These are phyloP conservation scores for Malurus elegans DNA, from an alignment of 2,113 vertebrate species.

Conservation along the genomic window DNA sequence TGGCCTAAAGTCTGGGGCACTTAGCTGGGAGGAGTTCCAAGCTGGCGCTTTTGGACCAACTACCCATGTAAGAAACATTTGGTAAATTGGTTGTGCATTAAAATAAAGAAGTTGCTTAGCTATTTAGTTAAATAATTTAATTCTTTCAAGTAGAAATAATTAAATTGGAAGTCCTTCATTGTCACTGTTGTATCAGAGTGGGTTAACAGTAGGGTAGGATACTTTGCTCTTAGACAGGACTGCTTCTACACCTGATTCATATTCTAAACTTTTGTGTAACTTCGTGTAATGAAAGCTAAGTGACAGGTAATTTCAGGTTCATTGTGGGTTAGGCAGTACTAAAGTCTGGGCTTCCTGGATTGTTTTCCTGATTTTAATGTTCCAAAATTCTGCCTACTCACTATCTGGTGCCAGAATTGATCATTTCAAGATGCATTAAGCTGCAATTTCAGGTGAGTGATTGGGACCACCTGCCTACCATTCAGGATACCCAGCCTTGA, in stretches of 20 bases:
- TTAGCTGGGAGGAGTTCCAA: background rate
- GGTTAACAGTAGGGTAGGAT: background rate
- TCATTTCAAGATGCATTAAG: background rate
- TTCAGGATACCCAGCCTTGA: background rate
- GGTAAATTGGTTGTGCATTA: background rate
- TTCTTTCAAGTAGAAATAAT: background rate
- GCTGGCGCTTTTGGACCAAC: background rate
- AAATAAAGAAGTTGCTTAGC: background rate
- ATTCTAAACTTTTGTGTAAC: background rate
- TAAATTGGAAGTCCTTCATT: background rate
- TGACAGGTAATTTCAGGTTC: background rate
- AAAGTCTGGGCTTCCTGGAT: background rate
- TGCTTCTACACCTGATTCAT: background rate
- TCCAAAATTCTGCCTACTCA: background rate
- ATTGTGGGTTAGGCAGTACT: background rate
- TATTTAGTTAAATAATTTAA: background rate
- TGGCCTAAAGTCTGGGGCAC: background rate
- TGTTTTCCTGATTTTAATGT: background rate
- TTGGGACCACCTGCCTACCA: background rate
- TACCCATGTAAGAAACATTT: background rate
- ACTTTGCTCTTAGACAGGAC: background rate
- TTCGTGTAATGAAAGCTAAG: background rate
- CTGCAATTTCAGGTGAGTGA: background rate
- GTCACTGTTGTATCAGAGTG: background rate
- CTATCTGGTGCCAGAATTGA: background rate